Percentiles rank a stretch among this genome's conserved stretches.
These are phyloP conservation scores for Yponomeuta sedellus DNA, from an alignment of 2,888 invertebrate genomes.

Conservation along the genomic window DNA sequence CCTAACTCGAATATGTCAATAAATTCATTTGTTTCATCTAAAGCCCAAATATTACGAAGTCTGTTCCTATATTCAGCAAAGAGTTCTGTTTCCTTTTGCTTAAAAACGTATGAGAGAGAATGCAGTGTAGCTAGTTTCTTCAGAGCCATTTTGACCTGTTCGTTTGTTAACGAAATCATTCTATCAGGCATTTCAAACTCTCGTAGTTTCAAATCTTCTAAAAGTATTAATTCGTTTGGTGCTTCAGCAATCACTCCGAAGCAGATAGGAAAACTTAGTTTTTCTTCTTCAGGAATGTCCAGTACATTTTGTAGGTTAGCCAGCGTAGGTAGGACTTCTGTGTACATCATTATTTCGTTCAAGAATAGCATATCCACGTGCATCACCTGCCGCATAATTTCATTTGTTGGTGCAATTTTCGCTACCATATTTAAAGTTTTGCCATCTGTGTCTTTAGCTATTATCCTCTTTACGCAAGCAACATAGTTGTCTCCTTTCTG, in stretches of 20 bases:
- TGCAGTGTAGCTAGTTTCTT: slow-evolving; percentile 2
- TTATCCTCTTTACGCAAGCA: not conserved
- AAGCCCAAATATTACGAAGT: not conserved
- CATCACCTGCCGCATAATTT: not conserved
- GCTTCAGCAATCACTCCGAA: slow-evolving; percentile 7
- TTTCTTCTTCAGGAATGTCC: not conserved
- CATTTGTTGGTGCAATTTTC: slow-evolving; percentile 9
- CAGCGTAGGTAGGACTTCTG: slow-evolving; percentile 4
- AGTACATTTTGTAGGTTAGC: not conserved
- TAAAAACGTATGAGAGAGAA: not conserved
- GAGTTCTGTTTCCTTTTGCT: slow-evolving; percentile 3
- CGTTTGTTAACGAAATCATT: slow-evolving; percentile 8
- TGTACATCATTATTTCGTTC: slow-evolving; percentile 12
- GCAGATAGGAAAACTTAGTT: not conserved
- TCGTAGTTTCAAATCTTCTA: slow-evolving; percentile 7
- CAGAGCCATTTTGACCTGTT: slow-evolving; percentile 2
- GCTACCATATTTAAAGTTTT: slow-evolving; percentile 10
- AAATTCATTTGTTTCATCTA: no score
- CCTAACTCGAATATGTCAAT: not conserved
- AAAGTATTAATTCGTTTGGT: slow-evolving; percentile 6
- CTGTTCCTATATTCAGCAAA: not conserved
- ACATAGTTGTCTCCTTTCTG: slow-evolving; percentile 11
- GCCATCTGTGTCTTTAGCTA: slow-evolving; percentile 2
- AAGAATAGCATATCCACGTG: not conserved
- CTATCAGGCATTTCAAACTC: slow-evolving; percentile 3